phyloP scores from a whole-genome alignment of 2,113 vertebrate genomes.

The Brachyhypopomus occidentalis region DNA sequence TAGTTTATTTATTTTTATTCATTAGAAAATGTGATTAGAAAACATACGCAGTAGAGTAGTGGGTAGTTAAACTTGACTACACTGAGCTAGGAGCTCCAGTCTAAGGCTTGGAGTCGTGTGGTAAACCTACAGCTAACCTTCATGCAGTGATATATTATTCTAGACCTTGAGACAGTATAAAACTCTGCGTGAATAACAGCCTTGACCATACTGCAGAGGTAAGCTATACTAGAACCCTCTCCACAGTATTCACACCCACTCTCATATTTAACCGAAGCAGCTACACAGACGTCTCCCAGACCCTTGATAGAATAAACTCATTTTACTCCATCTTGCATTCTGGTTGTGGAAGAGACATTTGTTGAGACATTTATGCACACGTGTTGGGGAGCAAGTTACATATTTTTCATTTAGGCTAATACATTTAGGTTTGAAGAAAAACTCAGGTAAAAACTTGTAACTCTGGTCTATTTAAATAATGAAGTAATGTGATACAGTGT shows the following conservation, averaged over 20 bases:
- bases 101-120: slow-evolving; percentile 35
- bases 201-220: slow-evolving; percentile 41
- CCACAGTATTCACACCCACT: slow-evolving; percentile 39
- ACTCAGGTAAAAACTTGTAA: neutral
- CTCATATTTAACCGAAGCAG: slow-evolving; percentile 9
- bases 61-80: slow-evolving; percentile 23
- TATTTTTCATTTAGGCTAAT: no score
- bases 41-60: slow-evolving; percentile 1
- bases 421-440: no score
- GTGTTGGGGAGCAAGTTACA: neutral
- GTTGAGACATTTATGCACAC: neutral
- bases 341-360: slow-evolving; percentile 4
- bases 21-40: neutral
- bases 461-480: neutral
- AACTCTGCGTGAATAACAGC: slow-evolving; percentile 44
- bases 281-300: slow-evolving; percentile 3
- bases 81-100: slow-evolving; percentile 35
- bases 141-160: slow-evolving; percentile 41
- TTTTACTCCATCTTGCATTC: slow-evolving; percentile 1
- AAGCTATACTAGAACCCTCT: slow-evolving; percentile 44
- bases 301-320: slow-evolving; percentile 24
- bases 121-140: slow-evolving; percentile 50
- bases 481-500: neutral
- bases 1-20: slow-evolving; percentile 18
- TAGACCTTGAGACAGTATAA: slow-evolving; percentile 41